Evolutionary conservation across 2,797 vertebrate species (phyloP).

Genomic region (Sylvilagus floridanus): DNA sequence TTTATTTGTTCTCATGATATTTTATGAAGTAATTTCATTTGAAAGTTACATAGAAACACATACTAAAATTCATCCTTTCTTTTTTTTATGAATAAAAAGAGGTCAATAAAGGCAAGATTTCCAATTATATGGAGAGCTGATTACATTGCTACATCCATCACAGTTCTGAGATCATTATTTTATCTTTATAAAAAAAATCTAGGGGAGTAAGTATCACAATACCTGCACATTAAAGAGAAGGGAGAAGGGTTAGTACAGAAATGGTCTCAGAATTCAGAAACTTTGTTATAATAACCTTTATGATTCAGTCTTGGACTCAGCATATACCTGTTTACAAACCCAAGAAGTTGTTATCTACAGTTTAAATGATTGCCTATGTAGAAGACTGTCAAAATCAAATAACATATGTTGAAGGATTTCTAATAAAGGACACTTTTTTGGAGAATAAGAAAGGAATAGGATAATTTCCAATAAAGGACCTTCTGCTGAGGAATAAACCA

Average conservation of each 20-base stretch:
- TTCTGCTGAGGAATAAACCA: too few relatives aligned
- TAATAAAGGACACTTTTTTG: too few relatives aligned
- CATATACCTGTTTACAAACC: background rate
- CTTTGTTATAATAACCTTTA: background rate
- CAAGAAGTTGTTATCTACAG: background rate
- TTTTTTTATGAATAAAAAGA: background rate
- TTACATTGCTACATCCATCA: background rate
- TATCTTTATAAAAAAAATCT: background rate
- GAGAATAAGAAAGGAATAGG: too few relatives aligned
- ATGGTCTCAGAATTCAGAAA: background rate
- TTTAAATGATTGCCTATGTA: background rate
- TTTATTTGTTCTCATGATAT: background rate
- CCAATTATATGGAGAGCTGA: too few relatives aligned
- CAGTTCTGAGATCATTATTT: background rate
- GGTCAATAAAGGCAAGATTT: background rate
- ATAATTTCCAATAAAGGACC: too few relatives aligned
- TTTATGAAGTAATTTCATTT: constrained; percentile 34
- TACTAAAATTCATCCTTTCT: background rate
- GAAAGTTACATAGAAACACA: background rate
- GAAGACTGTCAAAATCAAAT: background rate
- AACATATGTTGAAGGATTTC: too few relatives aligned
- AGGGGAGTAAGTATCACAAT: background rate
- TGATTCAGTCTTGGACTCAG: background rate
- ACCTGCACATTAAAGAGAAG: background rate
- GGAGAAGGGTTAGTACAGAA: background rate